Base-by-base conservation (phyloP, 2,888 invertebrate species). In the Amitus sp. region DNA sequence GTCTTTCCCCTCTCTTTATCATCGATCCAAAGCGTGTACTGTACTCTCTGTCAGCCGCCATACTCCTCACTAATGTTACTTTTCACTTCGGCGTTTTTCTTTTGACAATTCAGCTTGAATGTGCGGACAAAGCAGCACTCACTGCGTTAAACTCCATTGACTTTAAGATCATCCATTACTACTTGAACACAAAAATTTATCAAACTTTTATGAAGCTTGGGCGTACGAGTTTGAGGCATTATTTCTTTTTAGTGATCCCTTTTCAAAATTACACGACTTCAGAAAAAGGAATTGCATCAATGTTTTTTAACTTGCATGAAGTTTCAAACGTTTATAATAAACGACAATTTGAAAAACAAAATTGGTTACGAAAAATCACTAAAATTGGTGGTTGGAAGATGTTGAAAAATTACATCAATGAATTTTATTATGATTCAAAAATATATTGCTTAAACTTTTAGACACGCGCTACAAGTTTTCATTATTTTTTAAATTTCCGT, bases 21-120 rank as follows among this genome's bases (percentile, higher is more conserved):
- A 66, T 66, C 66, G 63, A 65, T 65, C 63, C 63, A 50, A 45
- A 57, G 56, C 49, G 60, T 57, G 57, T 46, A 43, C 65, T 56
- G 60, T 60, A 60, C 66, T 52, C 50, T 13, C 48, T 27, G 39
- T 47, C 59, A 55, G 63, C 62, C 63, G 63, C 63, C 66, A 66
- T 62, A 40, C 59, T 62, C 59, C 49, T 57, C 42, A 42, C 52
- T 42, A 37, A 48, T 50, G 54, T 45, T 54, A 50, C 37, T 15
- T 20, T 45, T 52, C 53, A 23, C 46, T 52, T 37, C 48, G 59
- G 56, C 50, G 62, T 60, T 54, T 65, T 54, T 39, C 62, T 65
- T 53, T 55, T 62, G 62, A 62, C 57, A 58, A 58, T 62, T 48
- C 40, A 46, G 19, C 57, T 43, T 40, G 53, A 47, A 54, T 34